phyloP scores from a whole-genome alignment of 2,888 invertebrate species.

The Cyaniris semiargus region DNA sequence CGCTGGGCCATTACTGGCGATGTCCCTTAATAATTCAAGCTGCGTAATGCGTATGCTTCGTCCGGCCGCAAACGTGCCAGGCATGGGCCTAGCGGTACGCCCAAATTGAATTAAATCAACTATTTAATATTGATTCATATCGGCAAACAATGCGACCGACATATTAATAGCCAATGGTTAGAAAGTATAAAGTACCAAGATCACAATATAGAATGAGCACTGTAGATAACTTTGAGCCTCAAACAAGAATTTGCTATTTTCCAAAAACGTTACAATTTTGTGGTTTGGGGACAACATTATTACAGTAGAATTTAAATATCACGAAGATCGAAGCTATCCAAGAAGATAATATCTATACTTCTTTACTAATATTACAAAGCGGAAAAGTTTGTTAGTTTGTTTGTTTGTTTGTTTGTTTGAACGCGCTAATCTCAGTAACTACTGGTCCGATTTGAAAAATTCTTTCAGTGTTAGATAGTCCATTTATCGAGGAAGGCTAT shows the following conservation, averaged over 20 bases:
- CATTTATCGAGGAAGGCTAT: too few species aligned
- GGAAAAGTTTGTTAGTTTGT: too few species aligned
- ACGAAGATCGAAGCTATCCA: neutral
- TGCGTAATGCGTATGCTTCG: conserved; percentile 31
- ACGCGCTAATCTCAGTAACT: too few species aligned
- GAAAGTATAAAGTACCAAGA: neutral
- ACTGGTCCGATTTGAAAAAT: too few species aligned
- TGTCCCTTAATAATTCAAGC: conserved; percentile 34
- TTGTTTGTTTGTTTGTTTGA: too few species aligned
- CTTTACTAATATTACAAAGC: too few species aligned
- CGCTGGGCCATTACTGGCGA: neutral
- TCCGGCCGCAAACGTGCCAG: conserved; percentile 37
- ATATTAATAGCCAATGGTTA: neutral
- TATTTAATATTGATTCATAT: conserved; percentile 14
- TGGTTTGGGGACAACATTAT: neutral
- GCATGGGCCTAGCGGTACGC: conserved; percentile 33
- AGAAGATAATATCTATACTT: too few species aligned
- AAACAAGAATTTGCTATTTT: neutral
- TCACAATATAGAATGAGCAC: too few species aligned
- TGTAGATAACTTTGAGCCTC: too few species aligned
- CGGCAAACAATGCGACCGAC: conserved; percentile 13
- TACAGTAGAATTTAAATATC: neutral
- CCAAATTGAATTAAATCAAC: conserved; percentile 28
- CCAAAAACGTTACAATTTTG: neutral
- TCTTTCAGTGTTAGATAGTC: too few species aligned